A percentile compares a stretch with the other conserved stretches of the same genome.
Evolutionary conservation across 2,888 invertebrate genomes (phyloP).

Genomic region (Morinoia aosen): DNA sequence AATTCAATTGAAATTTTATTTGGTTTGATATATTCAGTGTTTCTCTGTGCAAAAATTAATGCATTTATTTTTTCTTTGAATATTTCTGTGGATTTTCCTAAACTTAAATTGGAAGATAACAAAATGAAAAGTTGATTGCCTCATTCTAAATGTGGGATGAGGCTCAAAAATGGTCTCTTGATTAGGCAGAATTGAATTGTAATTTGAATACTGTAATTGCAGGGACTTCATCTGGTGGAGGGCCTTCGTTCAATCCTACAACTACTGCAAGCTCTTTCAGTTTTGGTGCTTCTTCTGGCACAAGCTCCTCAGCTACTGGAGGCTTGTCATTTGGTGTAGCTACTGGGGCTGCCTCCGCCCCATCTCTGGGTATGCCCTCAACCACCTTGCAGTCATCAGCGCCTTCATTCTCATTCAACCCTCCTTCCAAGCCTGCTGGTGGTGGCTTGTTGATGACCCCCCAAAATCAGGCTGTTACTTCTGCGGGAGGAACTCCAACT

Average conservation of each 20-base stretch:
- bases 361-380: conserved; percentile 24
- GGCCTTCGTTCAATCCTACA: neutral
- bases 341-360: conserved; percentile 58
- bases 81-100: too few relatives aligned
- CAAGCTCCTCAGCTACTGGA: conserved; percentile 55
- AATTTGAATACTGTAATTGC: neutral
- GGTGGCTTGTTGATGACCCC: conserved; percentile 5
- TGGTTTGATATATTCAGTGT: too few relatives aligned
- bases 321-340: conserved; percentile 62
- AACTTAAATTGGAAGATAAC: too few relatives aligned
- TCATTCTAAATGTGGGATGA: neutral
- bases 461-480: neutral
- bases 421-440: conserved; percentile 58
- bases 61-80: too few relatives aligned
- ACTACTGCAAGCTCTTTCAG: neutral
- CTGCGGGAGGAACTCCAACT: conserved; percentile 33
- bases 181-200: neutral
- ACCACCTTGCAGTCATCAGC: conserved; percentile 50
- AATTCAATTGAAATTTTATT: too few relatives aligned
- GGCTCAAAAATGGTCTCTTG: neutral
- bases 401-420: conserved; percentile 54
- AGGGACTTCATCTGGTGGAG: neutral
- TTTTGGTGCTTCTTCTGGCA: neutral
- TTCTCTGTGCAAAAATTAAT: too few relatives aligned
- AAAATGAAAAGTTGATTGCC: too few relatives aligned